Evolutionary conservation across 2,797 vertebrate species (phyloP), one percentile per base, ranked within the genome.

Genomic region (Sebastes wilsoni): DNA sequence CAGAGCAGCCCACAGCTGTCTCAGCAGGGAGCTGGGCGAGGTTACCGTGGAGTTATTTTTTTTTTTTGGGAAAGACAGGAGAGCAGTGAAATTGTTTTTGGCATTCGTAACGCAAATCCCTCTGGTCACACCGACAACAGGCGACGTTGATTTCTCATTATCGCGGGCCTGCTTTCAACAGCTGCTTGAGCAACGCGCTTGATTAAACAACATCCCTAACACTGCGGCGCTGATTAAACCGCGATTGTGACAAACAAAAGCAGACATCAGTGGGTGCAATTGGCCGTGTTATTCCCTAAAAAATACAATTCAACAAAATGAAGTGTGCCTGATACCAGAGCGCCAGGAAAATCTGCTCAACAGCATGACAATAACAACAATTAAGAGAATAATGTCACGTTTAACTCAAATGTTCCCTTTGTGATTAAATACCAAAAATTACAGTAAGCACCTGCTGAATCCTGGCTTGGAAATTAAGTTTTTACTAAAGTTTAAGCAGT

Each of bases 141-240:
- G 79, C 69, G 65, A 55, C 13, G 22, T 32, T n/a, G 38, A 69
- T 86, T 81, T 82, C 69, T 74, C 66, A n/a, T 67, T 2, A 3
- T 79, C 18, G 25, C 14, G 38, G 38, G 38, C 2, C 0, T 22
- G 20, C 38, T 72, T 76, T 75, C 46, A 77, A 56, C 66, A 84
- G 82, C 82, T 84, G 87, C 76, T 74, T 67, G 36, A 81, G 74
- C 28, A 36, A 67, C 77, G 52, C 3, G 64, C 78, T 60, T 77
- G 73, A 89, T 84, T 89, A 70, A 78, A 83, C 79, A 77, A 30
- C 52, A 52, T 82, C 6, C 28, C 42, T 8, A 9, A 79, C 16
- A 23, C 76, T 28, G 80, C 16, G 4, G 46, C 12, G 38, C 62
- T 79, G 81, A 93, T 90, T 89, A 88, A 88, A 87, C 49, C 65